Base-by-base conservation (phyloP, 2,113 vertebrate genomes). In the Pomatorhinus ruficollis region DNA sequence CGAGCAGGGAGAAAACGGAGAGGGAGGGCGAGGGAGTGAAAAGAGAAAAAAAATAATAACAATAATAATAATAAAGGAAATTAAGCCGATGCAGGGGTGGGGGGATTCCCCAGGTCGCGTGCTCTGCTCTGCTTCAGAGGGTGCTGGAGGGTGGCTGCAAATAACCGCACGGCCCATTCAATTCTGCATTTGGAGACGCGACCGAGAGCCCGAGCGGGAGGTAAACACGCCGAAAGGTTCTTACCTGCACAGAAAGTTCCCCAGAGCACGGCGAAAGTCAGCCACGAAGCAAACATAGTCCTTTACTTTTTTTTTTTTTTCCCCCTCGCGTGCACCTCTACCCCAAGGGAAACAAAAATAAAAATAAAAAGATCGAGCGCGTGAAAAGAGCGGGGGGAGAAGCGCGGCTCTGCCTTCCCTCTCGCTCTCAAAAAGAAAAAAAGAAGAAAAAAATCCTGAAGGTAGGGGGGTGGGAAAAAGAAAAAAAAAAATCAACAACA, bases 181-280 rank as follows among this genome's bases (percentile, higher is more conserved):
- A 94, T 93, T 83, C 89, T 81, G 90, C 82, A 8, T 42, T 74
- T n/a, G 65, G 69, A 65, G 76, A 74, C 35, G 52, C 78, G 65
- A 89, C 69, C 74, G 83, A 37, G 59, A 91, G 57, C 65, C 85
- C 49, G 82, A 74, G 79, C 52, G n/a, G 66, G 91, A 94, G 93
- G 93, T 86, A 96, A 89, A 97, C 89, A 91, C 28, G 82, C 53
- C 40, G 71, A 83, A 86, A 96, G 31, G 78, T 54, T 69, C 97
- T 98, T 97, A 99, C 99, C 98, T 98, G 98, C 98, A 97, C 98
- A 98, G 92, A 99, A 97, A 98, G 98, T 98, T 96, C 98, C 98
- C 97, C 98, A 98, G 96, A 99, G 97, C 94, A 98, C 98, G 86
- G 98, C 97, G 92, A 98, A 98, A 97, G 97, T 98, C 94, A 98